Base-by-base conservation (phyloP, 2,797 vertebrate genomes). In the Danionella dracula region DNA sequence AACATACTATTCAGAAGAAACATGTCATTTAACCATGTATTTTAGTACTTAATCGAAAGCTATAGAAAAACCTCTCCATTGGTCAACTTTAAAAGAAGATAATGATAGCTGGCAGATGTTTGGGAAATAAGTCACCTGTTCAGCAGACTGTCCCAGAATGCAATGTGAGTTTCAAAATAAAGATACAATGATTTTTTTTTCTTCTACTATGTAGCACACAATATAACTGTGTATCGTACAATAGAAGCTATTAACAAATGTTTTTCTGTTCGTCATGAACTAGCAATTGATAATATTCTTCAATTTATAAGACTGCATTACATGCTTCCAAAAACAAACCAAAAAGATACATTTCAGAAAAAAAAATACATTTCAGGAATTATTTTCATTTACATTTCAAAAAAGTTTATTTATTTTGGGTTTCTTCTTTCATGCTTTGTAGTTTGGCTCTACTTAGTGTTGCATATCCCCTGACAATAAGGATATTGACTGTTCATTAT, bases 381-480 rank as follows among this genome's bases (percentile, higher is more conserved):
- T 53, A 32, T 42, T 53, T 34, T 21, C n/a, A 54, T 58, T 41
- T 57, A 17, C 27, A 27, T 37, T 45, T 44, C 23, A 42, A 38
- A 71, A 37, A 66, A 11, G 31, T 20, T 41, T 27, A 31, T 46
- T 44, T 54, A 32, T 65, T 54, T 29, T 60, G 13, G 21, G 27
- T 23, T 35, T 53, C 15, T 31, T 42, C 17, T 20, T 8, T 20
- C 29, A 16, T 2, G 1, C 37, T 19, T 45, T 54, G 57, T 67
- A 50, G 55, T 12, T 60, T 19, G 57, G 10, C 53, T 45, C 38
- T 66, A 15, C 40, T 59, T 19, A 29, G 67, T 61, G 66, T 62
- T 56, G 62, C 49, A 66, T 66, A 46, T 66, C 56, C 54, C 59
- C 19, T 48, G 66, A 44, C 59, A 64, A n/a, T 63, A 64, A 53